Evolutionary conservation across 2,113 vertebrate genomes (phyloP), one percentile per base, ranked within the genome.

Genomic region (Turnix velox): DNA sequence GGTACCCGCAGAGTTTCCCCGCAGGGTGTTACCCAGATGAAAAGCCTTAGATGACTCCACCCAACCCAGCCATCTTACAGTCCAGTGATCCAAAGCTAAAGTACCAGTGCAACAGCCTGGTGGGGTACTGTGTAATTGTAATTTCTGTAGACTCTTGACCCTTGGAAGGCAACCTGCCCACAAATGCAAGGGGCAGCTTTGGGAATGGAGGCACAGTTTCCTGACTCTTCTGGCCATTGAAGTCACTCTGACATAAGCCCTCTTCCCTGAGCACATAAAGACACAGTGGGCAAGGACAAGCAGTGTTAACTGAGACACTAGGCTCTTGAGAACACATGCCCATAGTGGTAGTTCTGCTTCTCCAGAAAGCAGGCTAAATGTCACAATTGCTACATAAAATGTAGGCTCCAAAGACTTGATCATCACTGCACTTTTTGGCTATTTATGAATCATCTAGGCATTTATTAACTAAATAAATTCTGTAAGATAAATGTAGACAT

Each of bases 401-500:
- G 28, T 49, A 65, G 45, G 45, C 39, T 87, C 40, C n/a, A 37
- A 74, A 87, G 61, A 91, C 48, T 76, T 68, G 69, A 61, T 68
- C 43, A 65, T 84, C 52, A 28, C 40, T 89, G 40, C 1, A 3
- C 45, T 82, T 92, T 39, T 43, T 61, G 40, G 61, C 40, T 80
- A 84, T 88, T 88, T 91, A 84, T 82, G 88, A 83, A 79, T 69
- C 72, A 49, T 28, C 33, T 51, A 76, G 58, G 24, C 40, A 69
- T 95, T 95, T 84, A 91, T 94, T 95, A 87, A 95, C 82, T 46
- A 73, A 62, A 2, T 37, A 55, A 58, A 57, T 72, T 75, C 54
- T 69, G 45, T 54, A 79, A 72, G 62, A 40, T 43, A 83, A 91
- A 39, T 28, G 73, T 61, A 28, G 65, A 79, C 49, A 76, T 87